Base-by-base conservation (phyloP, 2,113 vertebrate species). In the Thunnus thynnus region DNA sequence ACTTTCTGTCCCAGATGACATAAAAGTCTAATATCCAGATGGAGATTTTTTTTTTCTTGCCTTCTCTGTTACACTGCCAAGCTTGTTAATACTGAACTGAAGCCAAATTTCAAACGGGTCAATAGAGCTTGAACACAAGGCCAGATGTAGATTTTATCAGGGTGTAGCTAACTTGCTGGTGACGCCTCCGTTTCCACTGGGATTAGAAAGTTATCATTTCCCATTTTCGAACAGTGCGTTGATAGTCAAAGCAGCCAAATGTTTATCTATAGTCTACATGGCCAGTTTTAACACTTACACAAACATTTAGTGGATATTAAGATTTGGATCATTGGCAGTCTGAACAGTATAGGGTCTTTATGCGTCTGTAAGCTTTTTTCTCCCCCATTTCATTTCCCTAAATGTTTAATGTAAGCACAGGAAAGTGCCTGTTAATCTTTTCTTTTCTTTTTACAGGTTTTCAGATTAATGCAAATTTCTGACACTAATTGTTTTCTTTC, bases 131-230 rank as follows among this genome's bases (percentile, higher is more conserved):
- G 10, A 67, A 61, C 32, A 48, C 54, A 48, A 16, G 22, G 62
- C 71, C 36, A 68, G 17, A 64, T 76, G 41, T 57, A 44, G 18
- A 67, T 75, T 58, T 57, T 55, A 80, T 76, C 44, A 46, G 75
- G 74, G 72, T 51, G 68, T 56, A 48, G 51, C 54, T 63, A 18
- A 72, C 16, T 52, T n/a, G 17, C 44, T 0, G 2, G 13, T 18
- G 73, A 48, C 1, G 17, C 20, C 47, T 76, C 13, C 4, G 8
- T 32, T 41, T 46, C 27, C 14, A 10, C 22, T 27, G 60, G 73
- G 44, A 81, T 66, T 52, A 60, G 57, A 83, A 71, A 57, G 41
- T 78, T 78, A 71, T 46, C 13, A 12, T 51, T 64, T 74, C 60
- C 20, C 18, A 46, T 62, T 67, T 75, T 67, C 20, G 50, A 60